Base-by-base conservation (phyloP, 2,888 invertebrate species). In the Lymantria monacha region DNA sequence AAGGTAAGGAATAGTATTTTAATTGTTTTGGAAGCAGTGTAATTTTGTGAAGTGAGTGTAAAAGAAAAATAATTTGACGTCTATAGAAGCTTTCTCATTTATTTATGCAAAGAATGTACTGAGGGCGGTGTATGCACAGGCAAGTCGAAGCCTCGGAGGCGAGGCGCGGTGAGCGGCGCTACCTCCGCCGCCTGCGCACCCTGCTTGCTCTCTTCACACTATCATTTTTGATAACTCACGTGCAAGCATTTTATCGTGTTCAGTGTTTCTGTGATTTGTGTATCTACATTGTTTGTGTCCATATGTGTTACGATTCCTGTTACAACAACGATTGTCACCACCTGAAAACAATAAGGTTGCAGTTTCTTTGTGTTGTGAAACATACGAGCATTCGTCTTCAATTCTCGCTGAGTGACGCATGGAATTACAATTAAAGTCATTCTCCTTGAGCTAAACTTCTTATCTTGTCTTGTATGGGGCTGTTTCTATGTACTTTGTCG, bases 91-190 rank as follows among this genome's bases (percentile, higher is more conserved):
- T 89, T 89, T 90, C 89, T 83, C 84, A 79, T 74, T 85, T 90
- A 87, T 88, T 85, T 85, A 91, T 88, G 86, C 90, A 87, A 88
- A 85, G 87, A 88, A 90, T 90, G 88, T 81, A 85, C 81, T 72
- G 86, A 87, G 82, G 90, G 90, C 88, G 85, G 82, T 85, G 83
- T 81, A 81, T 84, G 83, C 81, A 79, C 76, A 78, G 74, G 79
- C 74, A 72, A 81, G 79, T 74, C 74, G 84, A 73, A 87, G 87
- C 88, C 85, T 86, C 73, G 76, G 70, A 65, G 74, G 77, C 76
- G 78, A 76, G 81, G 79, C 76, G 78, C 76, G 82, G 77, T 72
- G 79, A 73, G 77, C 82, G 79, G 80, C 78, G 80, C 76, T 83
- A 75, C 85, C 86, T 85, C 69, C 83, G 83, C 77, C 85, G 87